Conservation (phyloP, 2,797 vertebrate genomes). For the Orientallactaga sibirica region DNA sequence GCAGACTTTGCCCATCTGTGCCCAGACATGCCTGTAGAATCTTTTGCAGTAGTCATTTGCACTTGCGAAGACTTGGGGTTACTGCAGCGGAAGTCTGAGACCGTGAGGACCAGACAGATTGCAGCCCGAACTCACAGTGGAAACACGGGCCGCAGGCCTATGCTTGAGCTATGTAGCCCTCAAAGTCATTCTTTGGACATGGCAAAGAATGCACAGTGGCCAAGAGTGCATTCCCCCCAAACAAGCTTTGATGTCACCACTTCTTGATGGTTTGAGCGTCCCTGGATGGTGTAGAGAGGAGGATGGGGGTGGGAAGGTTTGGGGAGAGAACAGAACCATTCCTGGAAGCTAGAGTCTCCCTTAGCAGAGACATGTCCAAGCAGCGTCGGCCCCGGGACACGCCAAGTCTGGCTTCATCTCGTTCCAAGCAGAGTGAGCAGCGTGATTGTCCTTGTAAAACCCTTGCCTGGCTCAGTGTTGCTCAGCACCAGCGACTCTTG, state of each 20-base stretch:
- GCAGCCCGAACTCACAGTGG: background rate
- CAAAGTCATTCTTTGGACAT: background rate
- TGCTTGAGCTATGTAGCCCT: background rate
- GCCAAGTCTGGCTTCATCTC: background rate
- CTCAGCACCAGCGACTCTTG: background rate
- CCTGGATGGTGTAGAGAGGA: background rate
- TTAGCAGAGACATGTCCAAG: background rate
- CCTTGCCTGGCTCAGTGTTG: background rate
- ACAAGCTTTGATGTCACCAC: background rate
- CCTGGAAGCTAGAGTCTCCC: background rate
- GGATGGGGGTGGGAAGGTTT: background rate
- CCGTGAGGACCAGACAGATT: accelerated
- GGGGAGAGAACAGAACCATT: background rate
- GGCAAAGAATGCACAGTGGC: background rate
- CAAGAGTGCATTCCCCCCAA: background rate
- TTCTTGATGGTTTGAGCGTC: background rate
- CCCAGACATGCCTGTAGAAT: background rate
- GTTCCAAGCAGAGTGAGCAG: background rate
- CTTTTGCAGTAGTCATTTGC: background rate
- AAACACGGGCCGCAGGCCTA: background rate
- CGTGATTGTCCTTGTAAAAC: background rate
- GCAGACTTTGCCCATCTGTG: background rate
- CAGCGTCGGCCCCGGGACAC: background rate
- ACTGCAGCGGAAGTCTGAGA: background rate
- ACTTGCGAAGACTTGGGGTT: background rate